Conservation (phyloP, 1,140 invertebrate species). For the Halictus rubicundus region DNA sequence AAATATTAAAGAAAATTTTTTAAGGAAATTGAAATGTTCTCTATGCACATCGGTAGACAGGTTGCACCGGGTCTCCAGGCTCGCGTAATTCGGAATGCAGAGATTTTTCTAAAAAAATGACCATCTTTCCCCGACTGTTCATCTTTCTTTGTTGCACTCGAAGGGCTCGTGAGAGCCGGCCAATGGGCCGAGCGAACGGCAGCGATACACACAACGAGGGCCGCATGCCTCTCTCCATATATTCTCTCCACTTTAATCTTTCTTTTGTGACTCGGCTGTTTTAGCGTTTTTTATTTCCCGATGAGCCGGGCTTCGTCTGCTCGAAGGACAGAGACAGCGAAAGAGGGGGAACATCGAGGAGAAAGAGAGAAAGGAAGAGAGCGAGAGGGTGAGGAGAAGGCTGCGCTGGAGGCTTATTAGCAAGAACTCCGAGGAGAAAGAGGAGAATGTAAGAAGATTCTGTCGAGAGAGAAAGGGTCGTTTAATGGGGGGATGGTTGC, state of each 20-base stretch:
- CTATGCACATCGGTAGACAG: too few species aligned
- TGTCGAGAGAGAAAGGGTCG: constrained; percentile 19
- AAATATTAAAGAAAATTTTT: too few species aligned
- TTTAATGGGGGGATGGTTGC: constrained; percentile 20
- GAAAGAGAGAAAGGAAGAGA: not conserved
- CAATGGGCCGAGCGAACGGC: constrained; percentile 14
- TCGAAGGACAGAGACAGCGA: constrained; percentile 48
- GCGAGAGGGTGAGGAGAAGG: not conserved
- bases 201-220: constrained; percentile 37
- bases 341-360: constrained; percentile 41
- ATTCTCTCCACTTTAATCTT: constrained; percentile 71
- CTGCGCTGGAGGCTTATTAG: constrained; percentile 57
- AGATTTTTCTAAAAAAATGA: constrained; percentile 16
- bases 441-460: constrained; percentile 39
- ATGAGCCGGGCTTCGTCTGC: constrained; percentile 60
- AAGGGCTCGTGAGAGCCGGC: constrained; percentile 21
- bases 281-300: constrained; percentile 77
- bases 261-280: constrained; percentile 79
- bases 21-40: too few species aligned
- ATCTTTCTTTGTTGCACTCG: not conserved
- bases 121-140: not conserved
- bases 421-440: constrained; percentile 54
- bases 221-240: constrained; percentile 61
- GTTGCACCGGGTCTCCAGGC: too few species aligned
- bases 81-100: not conserved